Base-by-base conservation (phyloP, 2,797 vertebrate species). In the Pagetopsis macropterus region DNA sequence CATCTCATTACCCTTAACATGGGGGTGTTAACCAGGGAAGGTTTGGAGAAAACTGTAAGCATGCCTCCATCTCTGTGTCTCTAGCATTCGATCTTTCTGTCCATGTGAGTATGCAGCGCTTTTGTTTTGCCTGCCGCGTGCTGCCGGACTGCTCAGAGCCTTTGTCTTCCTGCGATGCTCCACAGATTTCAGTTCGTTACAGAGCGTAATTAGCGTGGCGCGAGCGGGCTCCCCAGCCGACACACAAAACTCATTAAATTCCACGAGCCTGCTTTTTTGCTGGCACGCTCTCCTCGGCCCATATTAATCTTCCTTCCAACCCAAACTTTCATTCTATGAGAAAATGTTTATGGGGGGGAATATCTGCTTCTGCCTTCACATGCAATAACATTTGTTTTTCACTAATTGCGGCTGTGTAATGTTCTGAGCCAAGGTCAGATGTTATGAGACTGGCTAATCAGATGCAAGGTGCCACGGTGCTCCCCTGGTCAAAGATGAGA, bases 181-280 rank as follows among this genome's bases (percentile, higher is more conserved):
- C 89, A 86, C 80, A 83, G 82, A 89, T 91, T 88, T 87, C 88
- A 84, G 77, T 92, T 87, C 70, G 90, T 92, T 92, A 88, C 81
- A 78, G 90, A 88, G 75, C 74, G 75, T 92, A 93, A 94, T 93
- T 93, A 93, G 89, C 78, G 51, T 72, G 87, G 87, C 76, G 85
- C 79, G 82, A 84, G 83, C 58, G 19, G 79, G 76, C 82, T 93
- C 91, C 92, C 91, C 84, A 87, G 91, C 75, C 72, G 84, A 85
- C 87, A 81, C 85, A 88, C 84, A 87, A 89, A 92, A 93, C 91
- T 93, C 92, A 94, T 94, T 93, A 93, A 91, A 93, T 90, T 93
- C 87, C 84, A 86, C 87, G 83, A 85, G 83, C 84, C 81, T 82
- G 87, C 87, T 61, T 88, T 84, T 85, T 85, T 16, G 52, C 90